Evolutionary conservation across 92 coral and sea anemone species (phyloP).

Genomic region (Metridium senile): DNA sequence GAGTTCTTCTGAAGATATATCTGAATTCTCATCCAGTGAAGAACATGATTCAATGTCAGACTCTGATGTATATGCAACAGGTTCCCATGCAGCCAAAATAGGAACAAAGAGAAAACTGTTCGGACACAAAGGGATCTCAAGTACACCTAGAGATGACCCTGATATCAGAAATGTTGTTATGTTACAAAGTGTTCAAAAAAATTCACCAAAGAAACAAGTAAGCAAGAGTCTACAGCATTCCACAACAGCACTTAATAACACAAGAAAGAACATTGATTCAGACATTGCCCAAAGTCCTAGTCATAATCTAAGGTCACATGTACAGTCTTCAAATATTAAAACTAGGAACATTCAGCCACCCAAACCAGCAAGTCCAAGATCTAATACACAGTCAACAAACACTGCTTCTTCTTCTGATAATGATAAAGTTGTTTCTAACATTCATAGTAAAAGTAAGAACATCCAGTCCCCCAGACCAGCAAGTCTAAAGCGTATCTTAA

Average conservation of each 20-base stretch:
- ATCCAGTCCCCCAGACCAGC: neutral
- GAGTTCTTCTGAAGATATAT: neutral
- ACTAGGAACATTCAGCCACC: no score
- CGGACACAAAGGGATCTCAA: conserved; percentile 27
- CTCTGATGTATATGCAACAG: neutral
- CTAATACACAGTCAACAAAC: neutral
- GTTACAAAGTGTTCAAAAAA: neutral
- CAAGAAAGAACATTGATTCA: neutral
- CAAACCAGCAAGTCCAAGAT: no score
- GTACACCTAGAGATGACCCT: conserved; percentile 22
- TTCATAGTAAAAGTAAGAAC: neutral
- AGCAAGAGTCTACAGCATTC: neutral
- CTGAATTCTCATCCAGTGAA: neutral
- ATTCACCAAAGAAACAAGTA: neutral
- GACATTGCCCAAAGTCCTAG: neutral
- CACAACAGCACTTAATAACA: no score
- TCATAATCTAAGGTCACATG: neutral
- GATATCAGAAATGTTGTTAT: conserved; percentile 13
- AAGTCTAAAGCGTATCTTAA: neutral
- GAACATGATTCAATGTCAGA: neutral
- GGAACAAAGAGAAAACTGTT: neutral
- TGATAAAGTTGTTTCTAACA: neutral
- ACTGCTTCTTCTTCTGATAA: neutral
- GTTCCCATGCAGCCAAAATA: neutral
- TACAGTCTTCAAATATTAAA: neutral